A percentile compares a stretch with the other conserved stretches of the same genome.
These are phyloP conservation scores for Eupithecia subfuscata DNA, from an alignment of 2,888 invertebrate genomes.

Conservation along the genomic window DNA sequence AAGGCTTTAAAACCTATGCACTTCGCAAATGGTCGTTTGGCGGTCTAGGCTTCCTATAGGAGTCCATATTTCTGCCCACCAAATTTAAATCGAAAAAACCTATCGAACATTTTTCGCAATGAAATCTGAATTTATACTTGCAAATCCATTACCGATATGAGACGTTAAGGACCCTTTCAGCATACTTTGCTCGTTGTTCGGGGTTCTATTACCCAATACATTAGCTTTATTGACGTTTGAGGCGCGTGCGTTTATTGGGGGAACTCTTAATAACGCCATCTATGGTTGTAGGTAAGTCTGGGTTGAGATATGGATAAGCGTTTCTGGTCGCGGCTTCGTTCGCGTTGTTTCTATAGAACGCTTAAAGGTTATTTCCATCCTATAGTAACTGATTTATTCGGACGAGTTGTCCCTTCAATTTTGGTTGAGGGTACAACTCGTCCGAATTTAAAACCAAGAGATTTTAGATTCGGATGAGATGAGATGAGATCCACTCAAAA, in stretches of 20 bases:
- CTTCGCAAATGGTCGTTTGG: no score
- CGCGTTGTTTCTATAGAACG: no score
- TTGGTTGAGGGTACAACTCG: no score
- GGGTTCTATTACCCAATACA: constrained; percentile 64
- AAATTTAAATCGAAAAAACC: constrained; percentile 18
- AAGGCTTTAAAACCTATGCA: no score
- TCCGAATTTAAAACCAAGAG: no score
- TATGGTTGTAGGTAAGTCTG: not conserved
- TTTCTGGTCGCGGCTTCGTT: no score
- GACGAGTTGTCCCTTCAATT: no score
- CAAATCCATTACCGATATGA: constrained; percentile 40
- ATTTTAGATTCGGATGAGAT: no score
- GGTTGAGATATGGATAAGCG: not conserved
- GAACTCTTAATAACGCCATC: constrained; percentile 50
- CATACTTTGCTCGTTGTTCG: constrained; percentile 38
- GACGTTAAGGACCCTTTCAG: constrained; percentile 42
- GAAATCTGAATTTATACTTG: constrained; percentile 29
- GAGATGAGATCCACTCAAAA: no score
- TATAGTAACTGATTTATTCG: no score
- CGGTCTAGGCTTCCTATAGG: no score
- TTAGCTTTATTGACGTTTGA: constrained; percentile 69
- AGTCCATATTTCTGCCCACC: not conserved
- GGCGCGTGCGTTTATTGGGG: constrained; percentile 53
- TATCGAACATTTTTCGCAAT: constrained; percentile 17
- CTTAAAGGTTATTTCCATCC: no score